Conservation (phyloP, 2,113 vertebrate genomes). For the Ciconia maguari region DNA sequence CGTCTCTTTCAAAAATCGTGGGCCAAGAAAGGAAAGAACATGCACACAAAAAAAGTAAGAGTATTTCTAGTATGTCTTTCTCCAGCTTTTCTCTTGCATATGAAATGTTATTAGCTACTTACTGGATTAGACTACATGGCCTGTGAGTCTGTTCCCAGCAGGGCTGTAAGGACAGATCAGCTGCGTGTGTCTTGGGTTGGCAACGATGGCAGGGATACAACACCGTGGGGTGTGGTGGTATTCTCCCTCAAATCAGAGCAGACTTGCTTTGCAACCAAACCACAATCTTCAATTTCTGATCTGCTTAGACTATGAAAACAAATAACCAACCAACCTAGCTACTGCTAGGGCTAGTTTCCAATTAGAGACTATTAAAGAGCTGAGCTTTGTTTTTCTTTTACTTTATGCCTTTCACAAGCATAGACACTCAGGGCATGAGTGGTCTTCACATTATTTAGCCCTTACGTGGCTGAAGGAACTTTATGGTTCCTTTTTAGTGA, state of each 20-base stretch:
- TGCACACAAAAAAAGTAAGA: background rate
- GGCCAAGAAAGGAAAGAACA: slow-evolving; percentile 10
- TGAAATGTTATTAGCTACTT: background rate
- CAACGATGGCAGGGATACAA: background rate
- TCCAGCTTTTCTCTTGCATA: background rate
- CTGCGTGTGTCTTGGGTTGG: accelerated
- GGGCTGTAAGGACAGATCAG: background rate
- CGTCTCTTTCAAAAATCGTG: background rate
- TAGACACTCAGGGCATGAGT: background rate
- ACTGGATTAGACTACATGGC: background rate
- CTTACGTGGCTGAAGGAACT: background rate
- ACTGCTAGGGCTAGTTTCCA: background rate
- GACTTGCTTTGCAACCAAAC: background rate
- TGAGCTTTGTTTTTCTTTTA: background rate
- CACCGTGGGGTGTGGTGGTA: background rate
- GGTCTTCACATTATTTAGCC: background rate
- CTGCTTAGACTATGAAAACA: background rate
- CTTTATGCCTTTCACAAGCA: background rate
- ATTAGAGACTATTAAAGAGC: background rate
- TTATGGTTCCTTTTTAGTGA: background rate
- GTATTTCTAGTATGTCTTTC: background rate
- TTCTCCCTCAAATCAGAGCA: background rate
- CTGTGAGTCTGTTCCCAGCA: background rate
- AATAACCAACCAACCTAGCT: background rate
- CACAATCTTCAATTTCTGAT: background rate